Evolutionary conservation across 2,113 vertebrate genomes (phyloP).

Genomic region (Phylloscopus trochilus): DNA sequence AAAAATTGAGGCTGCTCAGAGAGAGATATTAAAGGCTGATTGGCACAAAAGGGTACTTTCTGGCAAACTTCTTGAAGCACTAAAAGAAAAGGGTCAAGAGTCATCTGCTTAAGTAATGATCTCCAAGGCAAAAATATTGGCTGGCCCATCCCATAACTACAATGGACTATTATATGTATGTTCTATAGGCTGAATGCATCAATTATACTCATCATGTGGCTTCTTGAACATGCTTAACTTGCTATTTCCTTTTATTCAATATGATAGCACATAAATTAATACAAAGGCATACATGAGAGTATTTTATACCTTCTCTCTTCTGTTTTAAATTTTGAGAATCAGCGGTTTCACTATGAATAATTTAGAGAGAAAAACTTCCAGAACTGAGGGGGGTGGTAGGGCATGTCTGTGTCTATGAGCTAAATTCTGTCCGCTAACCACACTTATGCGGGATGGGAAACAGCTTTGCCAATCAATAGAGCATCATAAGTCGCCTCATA

Average conservation of each 20-base stretch:
- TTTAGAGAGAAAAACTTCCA: constrained; percentile 30
- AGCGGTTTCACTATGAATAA: constrained; percentile 36
- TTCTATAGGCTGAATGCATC: constrained; percentile 54
- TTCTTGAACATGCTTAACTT: constrained; percentile 45
- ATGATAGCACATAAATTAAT: constrained; percentile 44
- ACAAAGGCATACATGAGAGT: constrained; percentile 16
- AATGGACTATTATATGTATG: constrained; percentile 47
- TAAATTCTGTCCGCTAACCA: constrained; percentile 32
- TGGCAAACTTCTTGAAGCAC: constrained; percentile 64
- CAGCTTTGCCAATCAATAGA: constrained; percentile 56
- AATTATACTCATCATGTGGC: constrained; percentile 41
- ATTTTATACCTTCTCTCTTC: constrained; percentile 13
- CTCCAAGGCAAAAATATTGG: constrained; percentile 58
- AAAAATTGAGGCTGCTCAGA: constrained; percentile 52
- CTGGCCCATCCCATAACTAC: constrained; percentile 22
- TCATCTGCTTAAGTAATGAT: constrained; percentile 67
- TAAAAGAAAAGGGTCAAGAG: constrained; percentile 66
- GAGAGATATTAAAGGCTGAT: constrained; percentile 42
- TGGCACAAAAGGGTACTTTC: constrained; percentile 59
- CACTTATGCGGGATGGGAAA: constrained; percentile 27
- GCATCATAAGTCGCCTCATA: constrained; percentile 35
- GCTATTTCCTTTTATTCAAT: constrained; percentile 34
- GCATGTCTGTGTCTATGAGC: neutral
- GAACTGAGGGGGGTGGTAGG: neutral
- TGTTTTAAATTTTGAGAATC: constrained; percentile 41